Conservation (phyloP, 2,888 invertebrate species). For the Octodonta nipae region DNA sequence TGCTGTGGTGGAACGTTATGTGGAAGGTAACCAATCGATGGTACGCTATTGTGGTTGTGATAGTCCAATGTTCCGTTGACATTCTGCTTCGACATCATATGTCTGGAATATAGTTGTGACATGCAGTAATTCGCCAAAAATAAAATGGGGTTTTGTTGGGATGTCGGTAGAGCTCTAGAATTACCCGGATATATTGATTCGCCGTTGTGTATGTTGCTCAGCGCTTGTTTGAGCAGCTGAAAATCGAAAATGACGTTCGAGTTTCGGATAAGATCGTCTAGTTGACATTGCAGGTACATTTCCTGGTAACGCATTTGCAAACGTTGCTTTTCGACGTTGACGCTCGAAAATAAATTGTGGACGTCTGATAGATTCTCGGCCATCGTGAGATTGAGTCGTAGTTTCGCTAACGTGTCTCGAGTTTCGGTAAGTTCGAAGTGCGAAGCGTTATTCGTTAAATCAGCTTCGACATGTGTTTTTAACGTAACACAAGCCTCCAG, state of each 20-base stretch:
- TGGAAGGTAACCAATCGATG: slow-evolving; percentile 28
- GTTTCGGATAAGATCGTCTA: slow-evolving; percentile 55
- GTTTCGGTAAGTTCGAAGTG: slow-evolving; percentile 54
- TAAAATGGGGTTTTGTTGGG: slow-evolving; percentile 53
- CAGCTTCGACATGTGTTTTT: slow-evolving; percentile 62
- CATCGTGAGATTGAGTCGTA: slow-evolving; percentile 45
- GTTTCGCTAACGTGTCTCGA: slow-evolving; percentile 47
- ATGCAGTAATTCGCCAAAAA: slow-evolving; percentile 66
- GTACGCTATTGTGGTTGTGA: slow-evolving; percentile 33
- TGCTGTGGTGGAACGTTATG: slow-evolving; percentile 16
- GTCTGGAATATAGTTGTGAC: slow-evolving; percentile 56
- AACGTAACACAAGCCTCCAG: slow-evolving; percentile 60
- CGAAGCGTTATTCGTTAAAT: slow-evolving; percentile 53
- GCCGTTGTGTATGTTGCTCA: slow-evolving; percentile 48
- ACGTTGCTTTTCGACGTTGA: slow-evolving; percentile 52
- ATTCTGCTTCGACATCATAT: slow-evolving; percentile 44
- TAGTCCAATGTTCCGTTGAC: slow-evolving; percentile 38
- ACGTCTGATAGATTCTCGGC: slow-evolving; percentile 47
- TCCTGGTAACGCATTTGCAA: slow-evolving; percentile 56
- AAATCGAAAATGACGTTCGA: slow-evolving; percentile 53
- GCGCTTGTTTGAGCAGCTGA: slow-evolving; percentile 50
- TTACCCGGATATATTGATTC: slow-evolving; percentile 30
- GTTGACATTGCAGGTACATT: slow-evolving; percentile 56
- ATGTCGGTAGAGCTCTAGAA: slow-evolving; percentile 24
- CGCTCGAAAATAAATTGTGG: slow-evolving; percentile 45